These are phyloP conservation scores for Lagocephalus sceleratus DNA, from an alignment of 2,797 vertebrate genomes.

Conservation along the genomic window DNA sequence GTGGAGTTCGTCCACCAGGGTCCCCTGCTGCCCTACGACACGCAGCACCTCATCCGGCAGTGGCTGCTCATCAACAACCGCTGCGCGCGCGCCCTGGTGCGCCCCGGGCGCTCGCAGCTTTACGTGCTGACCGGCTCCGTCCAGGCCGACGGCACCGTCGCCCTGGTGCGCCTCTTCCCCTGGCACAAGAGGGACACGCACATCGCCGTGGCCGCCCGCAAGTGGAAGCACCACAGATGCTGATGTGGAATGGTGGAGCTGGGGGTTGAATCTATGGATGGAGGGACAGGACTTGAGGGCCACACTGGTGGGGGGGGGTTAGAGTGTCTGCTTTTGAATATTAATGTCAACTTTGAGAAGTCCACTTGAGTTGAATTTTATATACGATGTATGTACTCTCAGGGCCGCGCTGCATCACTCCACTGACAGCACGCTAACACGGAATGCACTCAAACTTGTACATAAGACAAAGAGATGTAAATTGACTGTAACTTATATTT, in stretches of 20 bases:
- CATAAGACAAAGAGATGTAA: conserved; percentile 64
- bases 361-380: neutral
- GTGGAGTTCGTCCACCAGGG: conserved; percentile 84
- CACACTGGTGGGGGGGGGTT: conserved; percentile 2
- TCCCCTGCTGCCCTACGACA: conserved; percentile 83
- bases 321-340: conserved; percentile 5
- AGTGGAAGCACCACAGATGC: conserved; percentile 87
- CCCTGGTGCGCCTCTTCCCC: conserved; percentile 77
- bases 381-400: conserved; percentile 1
- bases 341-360: conserved; percentile 1
- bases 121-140: conserved; percentile 82
- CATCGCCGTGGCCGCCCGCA: conserved; percentile 79
- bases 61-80: conserved; percentile 87
- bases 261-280: conserved; percentile 3
- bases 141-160: conserved; percentile 66
- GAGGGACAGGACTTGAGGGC: neutral
- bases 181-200: conserved; percentile 84
- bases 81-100: conserved; percentile 74
- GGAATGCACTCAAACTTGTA: conserved; percentile 76
- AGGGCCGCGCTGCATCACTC: conserved; percentile 26
- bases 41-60: conserved; percentile 80
- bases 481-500: conserved; percentile 68
- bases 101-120: conserved; percentile 72
- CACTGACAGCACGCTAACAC: conserved; percentile 53
- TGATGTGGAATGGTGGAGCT: conserved; percentile 43